These are phyloP conservation scores for Falco columbarius DNA, from an alignment of 2,797 vertebrate species.

Conservation along the genomic window DNA sequence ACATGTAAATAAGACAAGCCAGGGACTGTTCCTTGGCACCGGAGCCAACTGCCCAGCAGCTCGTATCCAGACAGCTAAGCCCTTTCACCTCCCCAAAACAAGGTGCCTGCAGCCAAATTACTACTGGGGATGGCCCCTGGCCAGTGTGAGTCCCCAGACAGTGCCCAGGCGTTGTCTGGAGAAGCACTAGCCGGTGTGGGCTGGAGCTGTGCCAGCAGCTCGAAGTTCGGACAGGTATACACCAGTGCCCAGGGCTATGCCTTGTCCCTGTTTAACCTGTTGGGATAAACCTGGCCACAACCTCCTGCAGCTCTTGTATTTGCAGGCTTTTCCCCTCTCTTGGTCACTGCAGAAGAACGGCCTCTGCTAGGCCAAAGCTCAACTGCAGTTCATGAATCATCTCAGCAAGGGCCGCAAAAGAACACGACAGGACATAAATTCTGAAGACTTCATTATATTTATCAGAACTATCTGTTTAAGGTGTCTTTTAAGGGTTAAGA, in stretches of 20 bases:
- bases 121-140: not conserved
- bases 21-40: not conserved
- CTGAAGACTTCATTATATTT: not conserved
- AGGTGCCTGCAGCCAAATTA: constrained; percentile 32
- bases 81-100: constrained; percentile 39
- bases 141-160: not conserved
- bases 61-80: constrained; percentile 16
- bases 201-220: not conserved
- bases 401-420: not conserved
- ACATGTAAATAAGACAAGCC: constrained; percentile 14
- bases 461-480: not conserved
- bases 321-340: not conserved
- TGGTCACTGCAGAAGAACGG: not conserved
- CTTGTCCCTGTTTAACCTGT: constrained; percentile 17
- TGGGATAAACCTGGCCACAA: not conserved
- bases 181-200: not conserved
- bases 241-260: not conserved
- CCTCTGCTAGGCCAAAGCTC: not conserved
- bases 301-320: not conserved
- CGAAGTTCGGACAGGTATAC: not conserved
- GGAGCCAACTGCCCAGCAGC: not conserved
- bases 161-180: constrained; percentile 7
- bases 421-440: not conserved
- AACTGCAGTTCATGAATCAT: not conserved
- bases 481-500: not conserved